phyloP scores from a whole-genome alignment of 2,888 invertebrate genomes.

The Rotaria sp. region DNA sequence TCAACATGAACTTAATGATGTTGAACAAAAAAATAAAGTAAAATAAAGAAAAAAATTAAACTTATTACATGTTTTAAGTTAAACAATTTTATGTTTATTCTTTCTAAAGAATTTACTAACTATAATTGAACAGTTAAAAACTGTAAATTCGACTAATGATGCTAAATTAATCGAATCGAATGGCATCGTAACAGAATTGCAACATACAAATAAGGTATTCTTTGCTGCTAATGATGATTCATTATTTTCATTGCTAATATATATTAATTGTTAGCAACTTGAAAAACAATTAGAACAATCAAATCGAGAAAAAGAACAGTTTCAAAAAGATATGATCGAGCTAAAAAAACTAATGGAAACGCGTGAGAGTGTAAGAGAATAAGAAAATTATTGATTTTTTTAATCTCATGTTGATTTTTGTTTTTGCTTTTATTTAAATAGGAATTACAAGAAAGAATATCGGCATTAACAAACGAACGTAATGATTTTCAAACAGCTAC shows the following conservation, averaged over 20 bases:
- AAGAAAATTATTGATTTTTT: not conserved
- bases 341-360: not conserved
- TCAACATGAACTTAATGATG: slow-evolving; percentile 16
- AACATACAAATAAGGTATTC: not conserved
- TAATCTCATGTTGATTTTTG: not conserved
- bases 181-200: not conserved
- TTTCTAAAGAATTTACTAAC: not conserved
- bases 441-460: not conserved
- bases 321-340: not conserved
- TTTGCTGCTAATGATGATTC: not conserved
- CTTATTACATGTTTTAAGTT: too few relatives aligned
- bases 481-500: not conserved
- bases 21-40: slow-evolving; percentile 31
- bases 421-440: not conserved
- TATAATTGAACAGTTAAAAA: not conserved
- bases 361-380: not conserved
- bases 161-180: not conserved
- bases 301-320: not conserved
- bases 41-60: not conserved
- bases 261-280: not conserved
- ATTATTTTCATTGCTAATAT: not conserved
- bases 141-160: not conserved
- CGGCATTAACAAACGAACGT: slow-evolving; percentile 25
- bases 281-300: not conserved
- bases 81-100: too few relatives aligned